These are phyloP conservation scores for Turnix velox DNA, from an alignment of 2,113 vertebrate genomes.

Conservation along the genomic window DNA sequence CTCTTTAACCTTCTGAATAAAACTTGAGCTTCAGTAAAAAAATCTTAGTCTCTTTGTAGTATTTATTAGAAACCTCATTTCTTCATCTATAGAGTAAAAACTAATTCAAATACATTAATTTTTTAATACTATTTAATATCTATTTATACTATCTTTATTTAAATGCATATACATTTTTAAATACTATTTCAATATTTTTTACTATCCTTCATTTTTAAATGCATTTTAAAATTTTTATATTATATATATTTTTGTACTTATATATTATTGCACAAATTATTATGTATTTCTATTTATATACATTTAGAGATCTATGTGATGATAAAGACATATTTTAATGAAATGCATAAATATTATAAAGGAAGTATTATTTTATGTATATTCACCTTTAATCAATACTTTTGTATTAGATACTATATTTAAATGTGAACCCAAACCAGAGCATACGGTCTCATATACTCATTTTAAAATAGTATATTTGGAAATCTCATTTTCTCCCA, in stretches of 20 bases:
- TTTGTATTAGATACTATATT: neutral
- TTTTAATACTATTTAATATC: no score
- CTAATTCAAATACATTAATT: no score
- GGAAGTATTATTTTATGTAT: neutral
- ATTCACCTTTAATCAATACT: neutral
- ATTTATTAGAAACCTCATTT: neutral
- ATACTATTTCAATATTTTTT: neutral
- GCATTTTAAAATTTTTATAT: neutral
- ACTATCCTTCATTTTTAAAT: neutral
- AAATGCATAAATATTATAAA: no score
- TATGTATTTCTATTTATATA: no score
- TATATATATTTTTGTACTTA: neutral
- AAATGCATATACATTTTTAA: no score
- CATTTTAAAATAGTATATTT: no score
- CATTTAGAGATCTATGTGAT: no score
- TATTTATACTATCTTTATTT: no score
- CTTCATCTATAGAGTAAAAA: neutral
- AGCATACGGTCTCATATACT: neutral
- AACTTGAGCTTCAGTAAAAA: neutral
- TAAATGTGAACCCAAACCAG: neutral
- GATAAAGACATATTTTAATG: no score
- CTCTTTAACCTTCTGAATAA: neutral
- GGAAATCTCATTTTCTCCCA: fast-evolving
- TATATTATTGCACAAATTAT: no score
- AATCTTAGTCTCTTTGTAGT: neutral